These are phyloP conservation scores for Venusia cambrica DNA, from an alignment of 2,888 invertebrate genomes.

Conservation along the genomic window DNA sequence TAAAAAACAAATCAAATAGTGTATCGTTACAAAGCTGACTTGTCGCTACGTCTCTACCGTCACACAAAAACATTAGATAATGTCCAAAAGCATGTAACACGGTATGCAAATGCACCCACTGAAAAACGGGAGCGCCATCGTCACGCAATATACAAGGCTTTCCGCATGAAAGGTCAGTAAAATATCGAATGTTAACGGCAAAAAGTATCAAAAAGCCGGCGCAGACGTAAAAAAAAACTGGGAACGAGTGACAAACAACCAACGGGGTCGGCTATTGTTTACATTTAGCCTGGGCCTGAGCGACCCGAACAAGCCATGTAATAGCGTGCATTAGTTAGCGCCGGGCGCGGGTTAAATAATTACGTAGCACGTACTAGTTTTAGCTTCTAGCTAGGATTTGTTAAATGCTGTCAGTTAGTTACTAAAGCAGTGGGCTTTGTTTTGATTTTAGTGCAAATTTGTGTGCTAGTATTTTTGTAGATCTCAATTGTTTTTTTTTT, in stretches of 20 bases:
- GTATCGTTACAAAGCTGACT: constrained; percentile 3
- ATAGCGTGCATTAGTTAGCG: constrained; percentile 29
- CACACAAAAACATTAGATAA: constrained; percentile 16
- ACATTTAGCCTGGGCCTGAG: constrained; percentile 34
- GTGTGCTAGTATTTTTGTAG: background rate
- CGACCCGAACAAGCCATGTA: constrained; percentile 30
- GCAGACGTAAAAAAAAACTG: constrained; percentile 48
- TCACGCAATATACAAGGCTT: constrained; percentile 25
- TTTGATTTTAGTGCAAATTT: constrained; percentile 10
- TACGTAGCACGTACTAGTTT: constrained; percentile 20
- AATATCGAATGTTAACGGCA: constrained; percentile 42
- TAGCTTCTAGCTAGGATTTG: constrained; percentile 16
- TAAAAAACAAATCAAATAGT: no score
- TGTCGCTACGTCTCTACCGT: constrained; percentile 9
- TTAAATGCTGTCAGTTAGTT: constrained; percentile 25
- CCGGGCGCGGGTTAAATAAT: constrained; percentile 25
- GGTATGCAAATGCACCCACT: constrained; percentile 20
- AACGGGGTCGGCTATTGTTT: constrained; percentile 41
- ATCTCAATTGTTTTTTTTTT: no score
- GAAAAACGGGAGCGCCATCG: constrained; percentile 17
- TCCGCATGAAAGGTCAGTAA: constrained; percentile 26
- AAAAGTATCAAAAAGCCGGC: constrained; percentile 38
- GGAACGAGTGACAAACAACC: constrained; percentile 54
- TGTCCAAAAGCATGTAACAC: constrained; percentile 19
- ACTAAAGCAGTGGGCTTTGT: constrained; percentile 23